phyloP scores from a whole-genome alignment of 2,797 vertebrate species.

The Salmo trutta region DNA sequence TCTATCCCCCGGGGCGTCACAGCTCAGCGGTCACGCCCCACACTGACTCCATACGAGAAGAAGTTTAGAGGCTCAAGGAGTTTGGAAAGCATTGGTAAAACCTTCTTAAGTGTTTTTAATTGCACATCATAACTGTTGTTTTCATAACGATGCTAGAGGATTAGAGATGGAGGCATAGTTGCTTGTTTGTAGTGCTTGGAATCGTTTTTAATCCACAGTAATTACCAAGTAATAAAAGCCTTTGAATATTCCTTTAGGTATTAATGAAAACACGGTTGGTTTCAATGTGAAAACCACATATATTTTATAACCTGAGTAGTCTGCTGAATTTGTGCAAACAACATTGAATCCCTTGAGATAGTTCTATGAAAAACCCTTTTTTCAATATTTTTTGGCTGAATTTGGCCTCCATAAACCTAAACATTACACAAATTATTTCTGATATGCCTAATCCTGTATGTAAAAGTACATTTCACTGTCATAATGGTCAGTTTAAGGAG shows the following conservation, averaged over 20 bases:
- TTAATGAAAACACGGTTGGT: not conserved
- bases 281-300: not conserved
- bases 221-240: not conserved
- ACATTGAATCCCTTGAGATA: not conserved
- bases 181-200: not conserved
- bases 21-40: slow-evolving; percentile 68
- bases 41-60: slow-evolving; percentile 62
- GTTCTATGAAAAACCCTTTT: too few relatives aligned
- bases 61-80: slow-evolving; percentile 55
- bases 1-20: slow-evolving; percentile 78
- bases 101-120: slow-evolving; percentile 1
- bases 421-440: too few relatives aligned
- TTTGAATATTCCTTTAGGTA: not conserved
- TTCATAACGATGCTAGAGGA: not conserved
- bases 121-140: not conserved
- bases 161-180: not conserved
- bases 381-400: too few relatives aligned
- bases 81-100: slow-evolving; percentile 56
- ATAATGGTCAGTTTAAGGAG: too few relatives aligned
- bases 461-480: too few relatives aligned
- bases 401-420: too few relatives aligned
- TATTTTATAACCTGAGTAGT: not conserved
- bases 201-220: not conserved
- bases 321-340: not conserved
- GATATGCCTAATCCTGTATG: too few relatives aligned